These are phyloP conservation scores for Diaphora mendica DNA, from an alignment of 2,888 invertebrate genomes.

Conservation along the genomic window DNA sequence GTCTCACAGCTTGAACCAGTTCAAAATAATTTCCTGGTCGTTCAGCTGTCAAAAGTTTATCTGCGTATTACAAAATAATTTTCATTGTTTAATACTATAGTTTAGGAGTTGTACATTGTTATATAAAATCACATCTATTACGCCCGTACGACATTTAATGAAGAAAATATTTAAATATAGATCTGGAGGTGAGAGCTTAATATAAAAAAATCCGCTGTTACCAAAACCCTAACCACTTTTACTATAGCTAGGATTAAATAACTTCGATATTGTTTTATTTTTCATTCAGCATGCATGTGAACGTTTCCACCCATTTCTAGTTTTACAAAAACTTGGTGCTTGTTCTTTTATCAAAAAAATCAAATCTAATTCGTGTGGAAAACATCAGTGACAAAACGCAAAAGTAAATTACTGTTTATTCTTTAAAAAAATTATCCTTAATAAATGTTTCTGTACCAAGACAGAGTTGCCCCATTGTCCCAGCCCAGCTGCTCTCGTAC, in stretches of 20 bases:
- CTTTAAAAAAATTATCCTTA: neutral
- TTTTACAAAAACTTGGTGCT: too few species aligned
- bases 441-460: neutral
- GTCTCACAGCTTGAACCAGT: neutral
- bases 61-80: neutral
- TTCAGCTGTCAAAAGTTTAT: neutral
- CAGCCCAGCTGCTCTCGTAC: slow-evolving; percentile 55
- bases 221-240: too few species aligned
- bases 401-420: neutral
- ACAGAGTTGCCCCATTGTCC: slow-evolving; percentile 49
- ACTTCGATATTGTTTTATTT: too few species aligned
- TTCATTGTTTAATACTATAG: neutral
- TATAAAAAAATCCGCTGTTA: too few species aligned
- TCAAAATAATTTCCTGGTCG: neutral
- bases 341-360: neutral
- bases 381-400: neutral
- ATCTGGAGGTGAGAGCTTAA: too few species aligned
- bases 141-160: too few species aligned
- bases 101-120: neutral
- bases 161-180: too few species aligned
- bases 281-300: too few species aligned
- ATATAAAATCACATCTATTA: neutral
- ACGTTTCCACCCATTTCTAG: too few species aligned
- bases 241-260: too few species aligned
- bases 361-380: neutral